Conservation (phyloP, 2,113 vertebrate species). For the Gymnarchus niloticus region DNA sequence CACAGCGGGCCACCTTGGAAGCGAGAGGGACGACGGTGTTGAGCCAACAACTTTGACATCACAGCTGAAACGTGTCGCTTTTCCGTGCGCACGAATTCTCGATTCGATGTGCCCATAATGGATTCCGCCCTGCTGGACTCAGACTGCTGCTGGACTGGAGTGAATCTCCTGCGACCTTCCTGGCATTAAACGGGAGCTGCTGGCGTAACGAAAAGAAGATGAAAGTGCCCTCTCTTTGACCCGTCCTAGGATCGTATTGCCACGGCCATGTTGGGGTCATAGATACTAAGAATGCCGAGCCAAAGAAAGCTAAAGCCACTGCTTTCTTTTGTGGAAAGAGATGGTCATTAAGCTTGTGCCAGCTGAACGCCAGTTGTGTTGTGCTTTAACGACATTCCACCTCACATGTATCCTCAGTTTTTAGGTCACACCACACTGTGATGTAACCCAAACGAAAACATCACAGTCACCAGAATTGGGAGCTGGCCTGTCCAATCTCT, state of each 20-base stretch:
- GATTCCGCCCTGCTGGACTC: slow-evolving; percentile 72
- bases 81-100: slow-evolving; percentile 82
- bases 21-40: neutral
- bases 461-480: neutral
- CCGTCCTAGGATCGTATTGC: slow-evolving; percentile 44
- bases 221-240: slow-evolving; percentile 53
- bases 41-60: slow-evolving; percentile 48
- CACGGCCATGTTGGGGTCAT: slow-evolving; percentile 20
- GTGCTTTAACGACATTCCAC: neutral
- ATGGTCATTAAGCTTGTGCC: neutral
- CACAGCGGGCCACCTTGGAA: neutral
- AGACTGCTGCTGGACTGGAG: slow-evolving; percentile 70
- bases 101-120: slow-evolving; percentile 92
- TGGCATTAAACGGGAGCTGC: neutral
- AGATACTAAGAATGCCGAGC: slow-evolving; percentile 46
- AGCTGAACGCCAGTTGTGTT: neutral
- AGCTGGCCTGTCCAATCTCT: neutral
- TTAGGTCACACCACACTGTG: neutral
- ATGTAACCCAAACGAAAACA: neutral
- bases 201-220: slow-evolving; percentile 34
- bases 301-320: neutral
- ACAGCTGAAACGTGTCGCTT: slow-evolving; percentile 84
- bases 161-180: slow-evolving; percentile 21
- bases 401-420: neutral
- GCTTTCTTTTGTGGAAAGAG: neutral